These are phyloP conservation scores for Theristus sp. DNA, from an alignment of 2,888 invertebrate species.

Conservation along the genomic window DNA sequence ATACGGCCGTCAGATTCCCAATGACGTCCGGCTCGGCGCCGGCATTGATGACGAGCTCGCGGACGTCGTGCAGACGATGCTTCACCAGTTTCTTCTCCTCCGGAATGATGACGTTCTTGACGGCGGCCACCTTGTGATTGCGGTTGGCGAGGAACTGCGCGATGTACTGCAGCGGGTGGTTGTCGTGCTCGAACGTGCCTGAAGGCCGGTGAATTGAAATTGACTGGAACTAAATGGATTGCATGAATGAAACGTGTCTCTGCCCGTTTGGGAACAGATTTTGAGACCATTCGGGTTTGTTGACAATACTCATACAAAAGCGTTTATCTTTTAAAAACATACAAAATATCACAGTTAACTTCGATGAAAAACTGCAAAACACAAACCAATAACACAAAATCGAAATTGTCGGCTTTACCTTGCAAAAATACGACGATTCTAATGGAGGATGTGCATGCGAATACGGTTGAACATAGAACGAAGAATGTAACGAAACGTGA, in stretches of 20 bases:
- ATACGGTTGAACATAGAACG: neutral
- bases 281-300: neutral
- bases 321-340: neutral
- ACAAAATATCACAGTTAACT: neutral
- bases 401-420: neutral
- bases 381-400: neutral
- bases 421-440: neutral
- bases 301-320: neutral
- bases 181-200: neutral
- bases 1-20: neutral
- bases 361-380: neutral
- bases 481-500: neutral
- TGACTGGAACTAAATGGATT: too few species aligned
- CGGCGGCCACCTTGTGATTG: slow-evolving; percentile 12
- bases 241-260: too few species aligned
- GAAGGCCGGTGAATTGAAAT: too few species aligned
- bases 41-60: slow-evolving; percentile 15
- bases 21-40: neutral
- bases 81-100: slow-evolving; percentile 25
- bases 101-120: slow-evolving; percentile 26
- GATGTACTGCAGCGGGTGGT: neutral
- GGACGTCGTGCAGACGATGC: slow-evolving; percentile 22
- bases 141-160: neutral
- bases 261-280: too few species aligned
- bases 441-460: neutral